Evolutionary conservation across 2,113 vertebrate species (phyloP), one percentile per base, ranked within the genome.

Genomic region (Copsychus sechellarum): DNA sequence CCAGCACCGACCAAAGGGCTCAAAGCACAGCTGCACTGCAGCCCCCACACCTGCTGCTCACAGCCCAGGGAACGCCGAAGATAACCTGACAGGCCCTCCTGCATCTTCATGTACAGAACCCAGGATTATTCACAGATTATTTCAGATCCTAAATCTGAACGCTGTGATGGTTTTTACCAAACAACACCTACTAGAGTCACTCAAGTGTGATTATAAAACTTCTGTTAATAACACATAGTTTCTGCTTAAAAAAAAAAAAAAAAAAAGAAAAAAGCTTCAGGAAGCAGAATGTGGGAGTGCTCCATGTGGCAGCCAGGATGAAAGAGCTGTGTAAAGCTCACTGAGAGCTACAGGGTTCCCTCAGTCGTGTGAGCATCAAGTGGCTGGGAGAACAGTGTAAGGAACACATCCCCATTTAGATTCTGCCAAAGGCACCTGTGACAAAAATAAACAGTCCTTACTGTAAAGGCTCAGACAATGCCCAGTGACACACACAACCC

Each of bases 281-380:
- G 50, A 72, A 60, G 58, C 42, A 73, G 50, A 60, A 61, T 8
- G 36, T 69, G 28, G 29, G 57, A 74, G 20, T 38, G 60, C n/a
- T 78, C 36, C 9, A 4, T 25, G 67, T 64, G 58, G 53, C 43
- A 81, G 67, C 25, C 33, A 81, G 40, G 42, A 60, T 5, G 54
- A 65, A 36, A 40, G 48, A 81, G 45, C 42, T 1, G 8, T 9
- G 14, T 42, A 40, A 47, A 64, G 60, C 36, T 87, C 64, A 23
- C 40, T 43, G 78, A 34, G 34, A 90, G n/a, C 60, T 53, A 29
- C 19, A 19, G 16, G 8, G 31, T 26, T 73, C 74, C 29, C 34
- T 40, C 26, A 47, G 77, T 2, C 0, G 0, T 3, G 19, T 33
- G 24, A 71, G 14, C 3, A 4, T 23, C 31, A 9, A 0, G 0